phyloP scores from a whole-genome alignment of 2,888 invertebrate species.

The Selenia dentaria region DNA sequence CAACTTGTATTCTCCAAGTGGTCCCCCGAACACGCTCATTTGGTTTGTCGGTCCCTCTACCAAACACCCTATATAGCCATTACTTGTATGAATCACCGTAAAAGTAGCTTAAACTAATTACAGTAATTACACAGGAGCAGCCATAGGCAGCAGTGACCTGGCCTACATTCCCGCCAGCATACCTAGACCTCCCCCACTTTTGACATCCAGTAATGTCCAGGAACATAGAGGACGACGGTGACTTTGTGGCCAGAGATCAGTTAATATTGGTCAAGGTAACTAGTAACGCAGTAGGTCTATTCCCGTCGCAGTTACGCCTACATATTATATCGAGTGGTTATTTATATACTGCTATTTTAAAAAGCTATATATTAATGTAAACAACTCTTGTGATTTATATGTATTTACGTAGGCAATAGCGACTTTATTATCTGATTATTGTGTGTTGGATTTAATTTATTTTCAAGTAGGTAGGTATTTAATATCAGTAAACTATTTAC shows the following conservation, averaged over 20 bases:
- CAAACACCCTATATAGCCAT: too few species aligned
- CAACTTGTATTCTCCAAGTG: too few species aligned
- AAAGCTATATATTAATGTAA: constrained; percentile 1
- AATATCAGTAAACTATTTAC: too few species aligned
- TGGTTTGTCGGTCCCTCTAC: too few species aligned
- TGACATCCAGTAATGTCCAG: too few species aligned
- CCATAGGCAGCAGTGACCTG: constrained; percentile 46
- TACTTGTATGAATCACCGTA: constrained; percentile 24
- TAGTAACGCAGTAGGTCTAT: constrained; percentile 38
- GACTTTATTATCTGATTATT: too few species aligned
- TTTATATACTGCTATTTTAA: constrained; percentile 32
- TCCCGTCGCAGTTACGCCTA: constrained; percentile 36
- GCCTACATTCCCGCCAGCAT: constrained; percentile 44
- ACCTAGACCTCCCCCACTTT: constrained; percentile 25
- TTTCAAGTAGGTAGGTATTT: too few species aligned
- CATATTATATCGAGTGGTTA: constrained; percentile 24
- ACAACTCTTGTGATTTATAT: too few species aligned
- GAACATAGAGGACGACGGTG: constrained; percentile 4
- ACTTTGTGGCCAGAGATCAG: constrained; percentile 24
- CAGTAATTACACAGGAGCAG: too few species aligned
- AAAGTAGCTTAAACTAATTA: constrained; percentile 43
- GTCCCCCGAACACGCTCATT: too few species aligned
- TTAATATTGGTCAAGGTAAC: constrained; percentile 31
- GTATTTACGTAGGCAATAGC: too few species aligned
- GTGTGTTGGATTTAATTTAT: too few species aligned